Conservation (phyloP, 2,113 vertebrate species). For the Hiodon tergisus region DNA sequence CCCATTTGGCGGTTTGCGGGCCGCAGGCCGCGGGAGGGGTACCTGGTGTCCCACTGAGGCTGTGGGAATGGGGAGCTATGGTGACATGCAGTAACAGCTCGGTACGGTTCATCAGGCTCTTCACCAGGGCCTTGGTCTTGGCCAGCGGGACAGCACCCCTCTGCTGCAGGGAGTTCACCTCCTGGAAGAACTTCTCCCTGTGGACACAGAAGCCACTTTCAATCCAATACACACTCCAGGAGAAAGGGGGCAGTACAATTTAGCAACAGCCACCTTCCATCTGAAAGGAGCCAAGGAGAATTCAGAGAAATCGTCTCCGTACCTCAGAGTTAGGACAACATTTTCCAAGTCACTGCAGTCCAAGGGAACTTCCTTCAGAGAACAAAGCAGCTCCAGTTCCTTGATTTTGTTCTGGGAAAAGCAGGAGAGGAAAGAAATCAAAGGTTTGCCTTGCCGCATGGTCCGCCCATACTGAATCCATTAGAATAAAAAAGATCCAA, state of each 20-base stretch:
- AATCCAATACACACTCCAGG: too few species aligned
- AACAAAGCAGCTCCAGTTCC: conserved; percentile 91
- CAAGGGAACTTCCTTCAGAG: conserved; percentile 88
- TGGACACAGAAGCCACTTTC: neutral
- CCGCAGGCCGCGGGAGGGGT: conserved; percentile 8
- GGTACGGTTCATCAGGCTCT: conserved; percentile 93
- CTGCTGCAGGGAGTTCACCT: conserved; percentile 78
- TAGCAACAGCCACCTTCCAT: too few species aligned
- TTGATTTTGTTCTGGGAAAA: conserved; percentile 88
- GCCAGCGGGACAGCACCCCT: conserved; percentile 71
- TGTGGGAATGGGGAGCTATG: conserved; percentile 89
- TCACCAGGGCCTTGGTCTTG: conserved; percentile 87
- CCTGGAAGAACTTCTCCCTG: conserved; percentile 95
- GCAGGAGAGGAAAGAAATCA: conserved; percentile 17
- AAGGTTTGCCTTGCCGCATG: neutral
- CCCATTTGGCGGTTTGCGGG: neutral
- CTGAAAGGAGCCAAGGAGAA: neutral
- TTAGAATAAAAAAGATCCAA: too few species aligned
- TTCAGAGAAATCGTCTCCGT: conserved; percentile 19
- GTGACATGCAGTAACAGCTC: conserved; percentile 91
- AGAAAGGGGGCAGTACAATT: neutral
- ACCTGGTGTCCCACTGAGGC: conserved; percentile 85
- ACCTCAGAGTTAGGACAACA: conserved; percentile 86
- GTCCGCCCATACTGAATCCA: too few species aligned
- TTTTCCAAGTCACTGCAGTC: conserved; percentile 93